These are phyloP conservation scores for Fistularia commersonii DNA, from an alignment of 2,797 vertebrate genomes.

Conservation along the genomic window DNA sequence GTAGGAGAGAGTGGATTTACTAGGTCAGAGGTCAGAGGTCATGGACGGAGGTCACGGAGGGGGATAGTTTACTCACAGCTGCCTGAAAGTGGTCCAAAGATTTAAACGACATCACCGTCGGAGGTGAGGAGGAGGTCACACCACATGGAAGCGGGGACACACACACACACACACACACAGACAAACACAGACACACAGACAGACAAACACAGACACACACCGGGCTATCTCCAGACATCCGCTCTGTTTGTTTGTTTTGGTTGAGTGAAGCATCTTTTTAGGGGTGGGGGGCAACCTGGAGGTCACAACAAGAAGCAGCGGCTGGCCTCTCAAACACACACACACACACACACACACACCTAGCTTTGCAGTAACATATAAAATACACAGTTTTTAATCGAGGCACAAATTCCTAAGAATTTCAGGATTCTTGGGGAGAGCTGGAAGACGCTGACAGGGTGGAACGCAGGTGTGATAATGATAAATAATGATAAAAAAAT, in stretches of 20 bases:
- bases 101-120: too few species aligned
- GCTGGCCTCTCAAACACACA: slow-evolving; percentile 30
- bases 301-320: slow-evolving; percentile 40
- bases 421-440: too few species aligned
- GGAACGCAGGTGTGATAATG: too few species aligned
- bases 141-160: not conserved
- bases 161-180: slow-evolving; percentile 6
- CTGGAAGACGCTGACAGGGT: too few species aligned
- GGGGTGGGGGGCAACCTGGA: not conserved
- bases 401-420: too few species aligned
- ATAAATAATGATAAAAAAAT: too few species aligned
- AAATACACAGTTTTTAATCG: too few species aligned
- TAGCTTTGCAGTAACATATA: too few species aligned
- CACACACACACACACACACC: slow-evolving; percentile 34
- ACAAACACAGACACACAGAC: not conserved
- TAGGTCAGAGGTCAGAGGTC: slow-evolving; percentile 24
- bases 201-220: not conserved
- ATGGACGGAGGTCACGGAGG: slow-evolving; percentile 17
- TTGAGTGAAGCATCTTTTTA: not conserved
- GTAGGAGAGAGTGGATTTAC: slow-evolving; percentile 4
- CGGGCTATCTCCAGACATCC: too few species aligned
- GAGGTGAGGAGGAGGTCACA: slow-evolving; percentile 15
- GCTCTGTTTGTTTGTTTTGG: not conserved
- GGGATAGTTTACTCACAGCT: slow-evolving; percentile 21
- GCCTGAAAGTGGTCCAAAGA: slow-evolving; percentile 29